Evolutionary conservation across 2,888 invertebrate genomes (phyloP), one percentile per base, ranked within the genome.

Genomic region (Rhimphoctona megacephalus): DNA sequence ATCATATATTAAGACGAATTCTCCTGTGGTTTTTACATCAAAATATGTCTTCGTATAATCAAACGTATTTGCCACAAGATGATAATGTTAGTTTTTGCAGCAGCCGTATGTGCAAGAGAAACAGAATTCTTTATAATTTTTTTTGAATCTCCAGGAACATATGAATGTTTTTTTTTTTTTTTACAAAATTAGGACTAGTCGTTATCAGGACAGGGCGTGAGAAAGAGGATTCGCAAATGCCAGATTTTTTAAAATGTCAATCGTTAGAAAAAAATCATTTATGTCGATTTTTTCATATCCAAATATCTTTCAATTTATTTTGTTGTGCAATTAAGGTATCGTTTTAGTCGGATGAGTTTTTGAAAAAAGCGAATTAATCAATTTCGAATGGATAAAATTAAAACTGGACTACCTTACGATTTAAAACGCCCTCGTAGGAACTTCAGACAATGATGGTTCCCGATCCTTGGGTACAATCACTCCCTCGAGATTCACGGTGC

Each of bases 331-430:
- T 30, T 11, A 6, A 25, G 22, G 11, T 14, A 11, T 14, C 11
- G 11, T 25, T 14, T 25, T 11, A 25, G 22, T 4, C 25, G 1
- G 22, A n/a, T n/a, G n/a, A 57, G 14, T 57, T 57, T 3, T 6
- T 3, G n/a, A 4, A 17, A 30, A 61, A 61, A 61, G 0, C 0
- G 1, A 4, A 30, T 17, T 9, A 17, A 61, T 14, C 14, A 4
- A 82, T 77, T 70, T 76, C 49, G 64, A 66, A 30, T 67, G 61
- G 1, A 82, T 17, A 30, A 5, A 57, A 54, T 64, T 72, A 64
- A 74, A 79, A 79, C 78, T 79, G 81, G 77, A 81, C 73, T 81
- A 86, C 90, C 90, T 73, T 85, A 91, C 89, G 90, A 90, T 7
- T 57, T 22, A 3, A 14, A 30, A 61, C 30, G 4, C 61, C 61